Percentiles rank a stretch among this genome's conserved stretches.
These are phyloP conservation scores for Spinus olivaceus DNA, from an alignment of 2,797 vertebrate genomes.

Conservation along the genomic window DNA sequence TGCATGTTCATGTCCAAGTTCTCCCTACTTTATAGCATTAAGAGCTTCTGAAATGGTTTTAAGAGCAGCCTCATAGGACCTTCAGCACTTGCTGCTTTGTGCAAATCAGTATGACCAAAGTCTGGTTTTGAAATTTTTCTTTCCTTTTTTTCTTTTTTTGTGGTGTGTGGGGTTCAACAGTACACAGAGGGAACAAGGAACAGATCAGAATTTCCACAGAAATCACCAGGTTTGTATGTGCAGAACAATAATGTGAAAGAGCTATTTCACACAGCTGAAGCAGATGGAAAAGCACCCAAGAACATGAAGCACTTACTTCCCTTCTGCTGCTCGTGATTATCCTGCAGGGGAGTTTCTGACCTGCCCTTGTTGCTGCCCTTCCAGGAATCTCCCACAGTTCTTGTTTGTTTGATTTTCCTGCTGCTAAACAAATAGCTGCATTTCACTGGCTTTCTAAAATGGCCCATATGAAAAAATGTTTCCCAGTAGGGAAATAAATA, in stretches of 20 bases:
- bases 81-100: background rate
- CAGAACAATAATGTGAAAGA: background rate
- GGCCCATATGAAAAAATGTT: background rate
- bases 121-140: background rate
- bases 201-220: background rate
- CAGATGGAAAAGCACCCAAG: background rate
- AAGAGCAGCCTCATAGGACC: slow-evolving; percentile 26
- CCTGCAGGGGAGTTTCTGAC: background rate
- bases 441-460: background rate
- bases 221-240: background rate
- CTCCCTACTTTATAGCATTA: background rate
- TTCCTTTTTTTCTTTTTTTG: background rate
- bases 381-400: background rate
- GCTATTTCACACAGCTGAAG: background rate
- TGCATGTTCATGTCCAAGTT: background rate
- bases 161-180: background rate
- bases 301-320: background rate
- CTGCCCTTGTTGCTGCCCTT: background rate
- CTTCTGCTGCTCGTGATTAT: background rate
- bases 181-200: background rate
- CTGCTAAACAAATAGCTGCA: background rate
- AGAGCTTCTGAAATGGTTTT: slow-evolving; percentile 46
- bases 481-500: background rate
- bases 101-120: background rate
- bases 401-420: background rate